Percentiles rank a stretch among this genome's conserved stretches.
phyloP scores from a whole-genome alignment of 2,797 vertebrate species.

The Ambastaia sidthimunki region DNA sequence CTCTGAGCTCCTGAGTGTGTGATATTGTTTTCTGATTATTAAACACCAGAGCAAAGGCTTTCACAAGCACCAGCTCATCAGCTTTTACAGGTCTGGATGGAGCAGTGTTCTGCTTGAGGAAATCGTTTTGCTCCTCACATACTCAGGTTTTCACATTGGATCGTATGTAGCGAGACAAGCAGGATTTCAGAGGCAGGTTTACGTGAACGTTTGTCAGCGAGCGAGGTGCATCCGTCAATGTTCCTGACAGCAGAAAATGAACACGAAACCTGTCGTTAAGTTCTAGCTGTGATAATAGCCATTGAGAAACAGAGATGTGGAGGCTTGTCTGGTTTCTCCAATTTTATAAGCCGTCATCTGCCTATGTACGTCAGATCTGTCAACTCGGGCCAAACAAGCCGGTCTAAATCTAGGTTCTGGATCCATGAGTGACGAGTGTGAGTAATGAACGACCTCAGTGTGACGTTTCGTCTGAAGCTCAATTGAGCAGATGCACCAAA shows the following conservation, averaged over 20 bases:
- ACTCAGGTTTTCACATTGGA: conserved; percentile 9
- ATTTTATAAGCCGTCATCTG: conserved; percentile 63
- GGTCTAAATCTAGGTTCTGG: conserved; percentile 68
- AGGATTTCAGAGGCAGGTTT: conserved; percentile 55
- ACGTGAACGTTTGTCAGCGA: conserved; percentile 44
- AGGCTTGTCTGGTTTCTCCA: conserved; percentile 25
- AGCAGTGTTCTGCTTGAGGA: neutral
- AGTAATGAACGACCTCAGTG: conserved; percentile 68
- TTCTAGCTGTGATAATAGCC: conserved; percentile 11
- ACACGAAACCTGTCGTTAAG: neutral
- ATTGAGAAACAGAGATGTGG: neutral
- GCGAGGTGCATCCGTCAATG: conserved; percentile 63
- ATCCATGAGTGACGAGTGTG: conserved; percentile 47
- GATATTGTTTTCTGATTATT: neutral
- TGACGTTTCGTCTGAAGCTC: conserved; percentile 66
- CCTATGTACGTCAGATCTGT: conserved; percentile 58
- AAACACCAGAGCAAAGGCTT: neutral
- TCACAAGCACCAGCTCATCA: neutral
- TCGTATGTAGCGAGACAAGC: conserved; percentile 8
- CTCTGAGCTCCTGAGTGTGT: neutral
- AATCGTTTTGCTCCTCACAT: neutral
- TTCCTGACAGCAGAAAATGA: conserved; percentile 51
- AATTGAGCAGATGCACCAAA: conserved; percentile 68
- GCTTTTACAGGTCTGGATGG: conserved; percentile 1
- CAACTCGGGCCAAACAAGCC: conserved; percentile 68